Evolutionary conservation across 2,888 invertebrate genomes (phyloP), one percentile per base, ranked within the genome.

Genomic region (Scaptomyza parva): DNA sequence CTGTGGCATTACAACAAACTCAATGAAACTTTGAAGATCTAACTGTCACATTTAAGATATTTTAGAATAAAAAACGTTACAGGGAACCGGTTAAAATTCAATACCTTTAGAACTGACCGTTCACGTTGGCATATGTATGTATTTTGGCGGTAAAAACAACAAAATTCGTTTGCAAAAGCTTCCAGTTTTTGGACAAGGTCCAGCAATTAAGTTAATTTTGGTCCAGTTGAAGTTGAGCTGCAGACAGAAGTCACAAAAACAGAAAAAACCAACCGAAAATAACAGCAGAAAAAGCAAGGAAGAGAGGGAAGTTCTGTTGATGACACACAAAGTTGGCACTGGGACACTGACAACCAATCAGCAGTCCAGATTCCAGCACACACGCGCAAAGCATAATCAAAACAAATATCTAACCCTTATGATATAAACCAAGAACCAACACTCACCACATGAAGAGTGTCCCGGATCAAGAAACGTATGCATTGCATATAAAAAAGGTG

Each of bases 281-380:
- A 7, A 17, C 20, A 26, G 22, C 14, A 57, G 11, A 5, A 24
- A 35, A 5, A 14, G 53, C 33, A n/a, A 54, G 58, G 61, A 45
- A 51, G 57, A 55, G 40, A 17, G 57, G 54, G 61, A 43, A 48
- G 51, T 12, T 44, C 33, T 12, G 11, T 14, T 26, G 54, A 48
- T 50, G 24, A 52, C 45, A 47, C n/a, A 30, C 2, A n/a, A 20
- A 47, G 33, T 6, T 33, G n/a, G 18, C 6, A 60, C 61, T 70
- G 78, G 81, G 86, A 84, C 69, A 76, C 48, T 59, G 58, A 35
- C 45, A 55, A 62, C 86, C 80, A 83, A 86, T 76, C 65, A 81
- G 62, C 60, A 63, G 65, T 9, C 45, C 44, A 55, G 74, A 65
- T 57, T 37, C 30, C 44, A 30, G 50, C 55, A 66, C 52, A 58